phyloP scores from a whole-genome alignment of 2,797 vertebrate species.

The Fundulus diaphanus region DNA sequence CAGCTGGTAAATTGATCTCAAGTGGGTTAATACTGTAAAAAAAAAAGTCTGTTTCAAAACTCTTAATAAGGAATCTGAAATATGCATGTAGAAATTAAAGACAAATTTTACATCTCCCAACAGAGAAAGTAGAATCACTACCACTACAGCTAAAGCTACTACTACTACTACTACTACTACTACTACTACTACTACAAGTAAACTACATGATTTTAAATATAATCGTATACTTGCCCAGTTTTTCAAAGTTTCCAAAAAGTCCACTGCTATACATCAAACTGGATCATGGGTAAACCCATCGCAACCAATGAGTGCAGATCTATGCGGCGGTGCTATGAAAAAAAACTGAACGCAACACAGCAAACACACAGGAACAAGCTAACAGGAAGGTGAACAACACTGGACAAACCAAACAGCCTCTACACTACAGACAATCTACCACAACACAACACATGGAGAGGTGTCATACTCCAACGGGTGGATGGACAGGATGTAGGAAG shows the following conservation, averaged over 20 bases:
- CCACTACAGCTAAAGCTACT: slow-evolving; percentile 54
- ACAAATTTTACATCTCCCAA: background rate
- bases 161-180: slow-evolving; percentile 46
- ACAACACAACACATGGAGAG: slow-evolving; percentile 45
- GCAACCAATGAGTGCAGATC: slow-evolving; percentile 56
- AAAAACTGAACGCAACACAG: slow-evolving; percentile 43
- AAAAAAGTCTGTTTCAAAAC: too few relatives aligned
- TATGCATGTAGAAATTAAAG: background rate
- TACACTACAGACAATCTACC: slow-evolving; percentile 49
- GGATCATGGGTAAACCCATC: slow-evolving; percentile 71
- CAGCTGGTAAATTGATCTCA: background rate
- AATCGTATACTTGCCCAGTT: slow-evolving; percentile 75
- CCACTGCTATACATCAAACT: slow-evolving; percentile 68
- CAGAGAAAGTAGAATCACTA: slow-evolving; percentile 24
- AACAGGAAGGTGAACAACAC: slow-evolving; percentile 15
- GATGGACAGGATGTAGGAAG: slow-evolving; percentile 27
- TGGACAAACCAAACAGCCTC: slow-evolving; percentile 15
- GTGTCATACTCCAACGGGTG: background rate
- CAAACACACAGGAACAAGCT: slow-evolving; percentile 20
- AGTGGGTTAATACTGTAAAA: too few relatives aligned
- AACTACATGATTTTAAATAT: slow-evolving; percentile 52
- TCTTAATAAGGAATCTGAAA: background rate
- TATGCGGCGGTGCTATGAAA: slow-evolving; percentile 49
- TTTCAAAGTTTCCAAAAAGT: slow-evolving; percentile 69
- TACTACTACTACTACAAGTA: slow-evolving; percentile 46